A percentile compares a stretch with the other conserved stretches of the same genome.
These are phyloP conservation scores for Xiphophorus hellerii DNA, from an alignment of 2,113 vertebrate genomes.

Conservation along the genomic window DNA sequence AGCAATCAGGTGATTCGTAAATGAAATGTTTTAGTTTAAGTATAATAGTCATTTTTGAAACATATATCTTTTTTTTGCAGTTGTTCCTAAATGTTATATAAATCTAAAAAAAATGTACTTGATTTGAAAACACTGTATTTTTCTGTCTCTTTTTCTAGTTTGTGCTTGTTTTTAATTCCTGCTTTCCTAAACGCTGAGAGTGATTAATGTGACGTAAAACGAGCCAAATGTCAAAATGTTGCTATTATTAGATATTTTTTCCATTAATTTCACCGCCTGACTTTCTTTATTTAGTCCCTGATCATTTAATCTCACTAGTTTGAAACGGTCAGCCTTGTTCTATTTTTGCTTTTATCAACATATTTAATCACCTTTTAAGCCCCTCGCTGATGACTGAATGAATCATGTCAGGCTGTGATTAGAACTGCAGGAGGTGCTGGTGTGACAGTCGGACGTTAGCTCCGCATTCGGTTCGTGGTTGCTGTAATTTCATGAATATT, in stretches of 20 bases:
- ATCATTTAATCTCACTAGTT: constrained; percentile 14
- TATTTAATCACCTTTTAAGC: constrained; percentile 1
- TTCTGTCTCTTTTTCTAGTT: background rate
- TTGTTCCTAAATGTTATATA: too few relatives aligned
- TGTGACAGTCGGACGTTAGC: constrained; percentile 8
- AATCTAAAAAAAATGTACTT: too few relatives aligned
- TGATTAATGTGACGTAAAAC: background rate
- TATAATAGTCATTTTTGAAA: too few relatives aligned
- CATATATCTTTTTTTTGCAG: too few relatives aligned
- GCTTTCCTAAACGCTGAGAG: background rate
- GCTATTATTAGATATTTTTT: constrained; percentile 44
- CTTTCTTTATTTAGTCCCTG: background rate
- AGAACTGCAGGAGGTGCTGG: background rate
- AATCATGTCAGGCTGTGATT: constrained; percentile 13
- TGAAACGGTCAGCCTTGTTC: constrained; percentile 24
- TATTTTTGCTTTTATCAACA: constrained; percentile 27
- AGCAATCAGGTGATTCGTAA: too few relatives aligned
- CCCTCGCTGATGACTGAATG: background rate
- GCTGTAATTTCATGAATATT: constrained; percentile 57
- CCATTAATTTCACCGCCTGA: background rate
- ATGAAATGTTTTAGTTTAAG: too few relatives aligned
- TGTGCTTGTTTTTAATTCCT: background rate
- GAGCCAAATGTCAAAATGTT: constrained; percentile 5
- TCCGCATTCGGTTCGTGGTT: constrained; percentile 8
- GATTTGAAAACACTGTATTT: too few relatives aligned